Base-by-base conservation (phyloP, 30 jellyfish, hydroid and myxozoan genomes). In the Rhopilema esculentum region DNA sequence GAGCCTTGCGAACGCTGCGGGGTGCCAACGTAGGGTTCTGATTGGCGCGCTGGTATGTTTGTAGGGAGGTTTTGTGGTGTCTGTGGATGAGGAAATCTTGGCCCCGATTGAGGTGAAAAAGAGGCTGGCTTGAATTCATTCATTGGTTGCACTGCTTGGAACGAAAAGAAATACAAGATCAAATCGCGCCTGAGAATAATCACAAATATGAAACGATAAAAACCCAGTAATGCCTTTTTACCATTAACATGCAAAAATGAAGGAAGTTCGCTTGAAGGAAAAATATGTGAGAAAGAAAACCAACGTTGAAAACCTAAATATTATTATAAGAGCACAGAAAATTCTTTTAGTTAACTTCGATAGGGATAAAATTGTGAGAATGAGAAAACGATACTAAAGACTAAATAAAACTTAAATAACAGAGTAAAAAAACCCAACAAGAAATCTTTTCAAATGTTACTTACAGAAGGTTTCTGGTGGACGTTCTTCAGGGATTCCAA, bases 141-240 rank as follows among this genome's bases (percentile, higher is more conserved):
- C 31, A 17, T 72, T 30, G 31, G 69, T n/a, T 40, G 66, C 12
- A 27, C 83, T 15, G 66, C 66, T 72, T 72, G 83, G 27, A 27
- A 23, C 26, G 66, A 23, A 15, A 48, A 16, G 27, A 16, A 25
- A 25, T 1, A n/a, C 28, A 25, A 48, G 0, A 4, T 64, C 57
- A 40, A 12, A 40, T 40, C 9, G 57, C 6, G 57, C 6, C 57
- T 40, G 57, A 12, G n/a, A n/a, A n/a, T n/a, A n/a, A n/a, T n/a
- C n/a, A n/a, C n/a, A n/a, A n/a, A n/a, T n/a, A n/a, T n/a, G n/a
- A n/a, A n/a, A n/a, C n/a, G n/a, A n/a, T n/a, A n/a, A n/a, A n/a
- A n/a, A n/a, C n/a, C n/a, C n/a, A n/a, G n/a, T n/a, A n/a, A n/a
- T n/a, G n/a, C n/a, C n/a, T n/a, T n/a, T n/a, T n/a, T n/a, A n/a